phyloP scores from a whole-genome alignment of 64 coral and sea anemone species.

The Stichodactyla helianthus region DNA sequence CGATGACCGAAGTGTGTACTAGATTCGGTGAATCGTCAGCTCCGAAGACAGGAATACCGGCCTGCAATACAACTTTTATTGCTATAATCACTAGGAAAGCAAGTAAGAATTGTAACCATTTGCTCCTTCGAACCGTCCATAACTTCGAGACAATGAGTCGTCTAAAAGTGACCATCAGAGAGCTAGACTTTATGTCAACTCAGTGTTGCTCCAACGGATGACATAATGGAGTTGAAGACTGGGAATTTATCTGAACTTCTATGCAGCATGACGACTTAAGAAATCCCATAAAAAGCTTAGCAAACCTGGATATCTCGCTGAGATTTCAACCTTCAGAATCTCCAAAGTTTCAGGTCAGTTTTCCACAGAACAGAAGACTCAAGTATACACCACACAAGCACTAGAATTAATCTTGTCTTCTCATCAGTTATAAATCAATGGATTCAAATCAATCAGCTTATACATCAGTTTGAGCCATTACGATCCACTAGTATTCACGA shows the following conservation, averaged over 20 bases:
- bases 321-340: neutral
- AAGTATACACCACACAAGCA: neutral
- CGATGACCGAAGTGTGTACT: neutral
- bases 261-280: neutral
- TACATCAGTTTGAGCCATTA: neutral
- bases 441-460: neutral
- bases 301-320: neutral
- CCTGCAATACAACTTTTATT: neutral
- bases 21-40: neutral
- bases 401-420: neutral
- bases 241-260: neutral
- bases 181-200: conserved; percentile 9
- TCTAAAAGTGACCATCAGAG: conserved; percentile 22
- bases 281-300: neutral
- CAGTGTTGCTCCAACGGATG: neutral
- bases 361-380: neutral
- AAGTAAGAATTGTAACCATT: conserved; percentile 1
- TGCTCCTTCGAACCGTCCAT: conserved; percentile 6
- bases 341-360: neutral
- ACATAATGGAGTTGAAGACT: neutral
- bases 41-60: neutral
- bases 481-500: neutral
- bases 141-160: conserved; percentile 12
- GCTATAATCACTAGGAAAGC: neutral
- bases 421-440: neutral